Evolutionary conservation across 2,113 vertebrate species (phyloP).

Genomic region (Engraulis encrasicolus): DNA sequence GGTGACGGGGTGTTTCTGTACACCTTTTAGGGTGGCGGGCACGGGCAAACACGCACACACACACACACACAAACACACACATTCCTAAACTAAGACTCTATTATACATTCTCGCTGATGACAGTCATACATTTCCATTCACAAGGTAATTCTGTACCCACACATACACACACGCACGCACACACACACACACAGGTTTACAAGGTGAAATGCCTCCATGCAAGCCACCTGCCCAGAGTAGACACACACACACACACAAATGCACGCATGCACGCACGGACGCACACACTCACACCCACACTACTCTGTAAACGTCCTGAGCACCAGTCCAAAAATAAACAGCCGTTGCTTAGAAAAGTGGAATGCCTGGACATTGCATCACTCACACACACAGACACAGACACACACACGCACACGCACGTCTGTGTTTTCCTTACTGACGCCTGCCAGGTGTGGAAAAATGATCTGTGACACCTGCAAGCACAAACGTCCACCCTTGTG

Average conservation of each 20-base stretch:
- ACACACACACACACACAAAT: conserved; percentile 26
- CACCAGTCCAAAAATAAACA: conserved; percentile 74
- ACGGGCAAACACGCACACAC: conserved; percentile 28
- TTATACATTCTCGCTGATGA: background rate
- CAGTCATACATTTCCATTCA: background rate
- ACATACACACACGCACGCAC: conserved; percentile 33
- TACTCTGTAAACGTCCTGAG: conserved; percentile 56
- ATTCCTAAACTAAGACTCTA: no score
- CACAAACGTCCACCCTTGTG: conserved; percentile 68
- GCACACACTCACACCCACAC: no score
- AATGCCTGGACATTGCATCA: conserved; percentile 67
- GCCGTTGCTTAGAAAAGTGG: conserved; percentile 60
- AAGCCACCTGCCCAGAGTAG: conserved; percentile 74
- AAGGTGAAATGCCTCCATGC: conserved; percentile 76
- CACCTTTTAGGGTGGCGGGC: conserved; percentile 53
- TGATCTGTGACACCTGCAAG: conserved; percentile 62
- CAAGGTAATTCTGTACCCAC: background rate
- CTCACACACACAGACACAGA: conserved; percentile 27
- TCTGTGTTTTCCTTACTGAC: conserved; percentile 56
- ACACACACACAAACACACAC: background rate
- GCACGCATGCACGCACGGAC: no score
- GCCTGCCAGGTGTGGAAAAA: conserved; percentile 63
- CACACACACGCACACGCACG: background rate
- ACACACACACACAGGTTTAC: conserved; percentile 63
- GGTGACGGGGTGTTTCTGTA: conserved; percentile 54